A percentile compares a stretch with the other conserved stretches of the same genome.
Conservation (phyloP, 2,888 invertebrate species). For the Gandaritis pyraliata region DNA sequence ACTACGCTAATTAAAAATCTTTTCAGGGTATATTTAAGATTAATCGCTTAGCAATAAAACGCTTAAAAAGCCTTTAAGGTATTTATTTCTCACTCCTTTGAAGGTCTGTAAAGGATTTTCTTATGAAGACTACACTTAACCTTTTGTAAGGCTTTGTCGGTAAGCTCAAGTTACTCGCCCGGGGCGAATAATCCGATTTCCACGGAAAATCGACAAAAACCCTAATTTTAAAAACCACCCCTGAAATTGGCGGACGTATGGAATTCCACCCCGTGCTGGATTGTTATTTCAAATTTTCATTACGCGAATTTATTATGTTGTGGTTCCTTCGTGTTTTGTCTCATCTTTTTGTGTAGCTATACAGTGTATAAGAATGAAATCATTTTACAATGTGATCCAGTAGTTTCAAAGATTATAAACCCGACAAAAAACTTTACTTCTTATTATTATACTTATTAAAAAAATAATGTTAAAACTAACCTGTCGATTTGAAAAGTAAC, state of each 20-base stretch:
- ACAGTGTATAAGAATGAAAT: too few species aligned
- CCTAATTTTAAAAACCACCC: conserved; percentile 36
- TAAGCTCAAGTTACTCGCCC: conserved; percentile 38
- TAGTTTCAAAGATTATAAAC: too few species aligned
- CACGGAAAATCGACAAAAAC: conserved; percentile 35
- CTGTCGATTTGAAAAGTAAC: too few species aligned
- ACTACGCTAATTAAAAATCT: too few species aligned
- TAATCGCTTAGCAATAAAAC: too few species aligned
- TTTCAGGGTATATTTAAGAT: too few species aligned
- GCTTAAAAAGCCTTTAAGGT: too few species aligned
- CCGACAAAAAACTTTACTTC: too few species aligned
- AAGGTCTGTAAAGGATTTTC: conserved; percentile 12
- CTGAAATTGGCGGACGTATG: conserved; percentile 37
- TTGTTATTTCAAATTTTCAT: conserved; percentile 29
- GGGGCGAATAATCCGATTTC: conserved; percentile 39
- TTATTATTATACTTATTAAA: too few species aligned
- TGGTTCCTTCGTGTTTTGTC: conserved; percentile 10
- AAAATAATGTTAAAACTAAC: too few species aligned
- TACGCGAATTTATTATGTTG: conserved; percentile 18
- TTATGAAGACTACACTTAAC: conserved; percentile 6
- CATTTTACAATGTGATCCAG: too few species aligned
- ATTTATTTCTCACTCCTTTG: conserved; percentile 4
- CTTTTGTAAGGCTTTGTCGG: conserved; percentile 36
- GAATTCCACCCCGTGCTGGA: conserved; percentile 32
- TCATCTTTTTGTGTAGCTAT: background rate